A percentile compares a stretch with the other conserved stretches of the same genome.
phyloP scores from a whole-genome alignment of 1,140 invertebrate species.

The Elysia chlorotica region DNA sequence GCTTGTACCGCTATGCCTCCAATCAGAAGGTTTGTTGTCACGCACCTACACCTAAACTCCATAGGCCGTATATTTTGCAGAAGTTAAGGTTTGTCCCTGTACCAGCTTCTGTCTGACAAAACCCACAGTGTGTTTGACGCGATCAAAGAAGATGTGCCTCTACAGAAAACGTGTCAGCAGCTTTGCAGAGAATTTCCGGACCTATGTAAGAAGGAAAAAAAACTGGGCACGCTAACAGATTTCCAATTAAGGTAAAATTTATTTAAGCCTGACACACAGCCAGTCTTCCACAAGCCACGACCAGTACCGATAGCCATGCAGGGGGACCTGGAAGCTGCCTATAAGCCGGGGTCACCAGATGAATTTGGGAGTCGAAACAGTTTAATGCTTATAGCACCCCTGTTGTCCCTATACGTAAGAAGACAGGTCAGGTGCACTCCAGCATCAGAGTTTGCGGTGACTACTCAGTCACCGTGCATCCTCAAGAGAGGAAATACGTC shows the following conservation, averaged over 20 bases:
- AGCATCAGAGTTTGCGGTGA: neutral
- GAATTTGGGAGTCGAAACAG: constrained; percentile 8
- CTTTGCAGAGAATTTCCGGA: constrained; percentile 12
- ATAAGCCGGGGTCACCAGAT: constrained; percentile 4
- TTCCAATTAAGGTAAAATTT: constrained; percentile 22
- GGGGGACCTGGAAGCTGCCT: neutral
- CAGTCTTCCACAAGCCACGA: constrained; percentile 13
- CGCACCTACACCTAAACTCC: too few species aligned
- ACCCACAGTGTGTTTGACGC: too few species aligned
- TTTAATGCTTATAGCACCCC: constrained; percentile 5
- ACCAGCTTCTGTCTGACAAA: too few species aligned
- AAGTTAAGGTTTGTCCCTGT: too few species aligned
- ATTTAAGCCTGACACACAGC: constrained; percentile 15
- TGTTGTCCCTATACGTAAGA: constrained; percentile 13
- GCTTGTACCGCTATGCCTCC: too few species aligned
- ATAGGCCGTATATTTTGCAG: too few species aligned
- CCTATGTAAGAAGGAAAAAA: constrained; percentile 12
- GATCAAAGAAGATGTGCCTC: neutral
- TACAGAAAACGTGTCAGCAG: neutral
- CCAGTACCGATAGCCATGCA: constrained; percentile 6
- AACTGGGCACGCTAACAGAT: constrained; percentile 21
- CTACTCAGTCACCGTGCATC: neutral
- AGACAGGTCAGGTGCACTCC: neutral
- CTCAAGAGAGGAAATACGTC: neutral
- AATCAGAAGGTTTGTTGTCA: too few species aligned